Base-by-base conservation (phyloP, 2,888 invertebrate genomes). In the Acleris laterana region DNA sequence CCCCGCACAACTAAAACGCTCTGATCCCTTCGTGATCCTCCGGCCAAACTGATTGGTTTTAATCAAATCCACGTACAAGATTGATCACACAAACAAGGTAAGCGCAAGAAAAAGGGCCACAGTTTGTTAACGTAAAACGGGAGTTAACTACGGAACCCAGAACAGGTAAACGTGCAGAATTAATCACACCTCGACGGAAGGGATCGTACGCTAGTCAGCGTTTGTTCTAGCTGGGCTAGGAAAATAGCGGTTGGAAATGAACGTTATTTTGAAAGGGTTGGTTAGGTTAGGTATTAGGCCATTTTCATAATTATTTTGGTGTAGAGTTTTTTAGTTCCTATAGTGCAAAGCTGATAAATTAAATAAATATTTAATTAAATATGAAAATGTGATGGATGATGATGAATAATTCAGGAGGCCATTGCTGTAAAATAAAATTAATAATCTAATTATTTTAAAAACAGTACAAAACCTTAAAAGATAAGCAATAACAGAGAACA, bases 161-260 rank as follows among this genome's bases (percentile, higher is more conserved):
- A 88, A 87, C 89, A 89, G 88, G 88, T 89, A 87, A 90, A 87
- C 88, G 90, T 78, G 82, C 80, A 77, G 85, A 85, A 91, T 91
- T 90, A 90, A 91, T 90, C 90, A 89, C 88, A 86, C 87, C 84
- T 83, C 79, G 78, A 80, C 80, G 82, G 81, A 79, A 76, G 75
- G 83, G 87, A 85, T 88, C 86, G 81, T 79, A 80, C 78, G 75
- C 77, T 83, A 88, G 84, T 89, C 88, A 87, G 89, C 87, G 77
- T 83, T 88, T 79, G 75, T 73, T 70, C 71, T 67, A 57, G 73
- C 73, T 49, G 42, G 74, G 88, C 84, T 69, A 76, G 22, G 32
- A 72, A 71, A 70, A 0, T 1, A 38, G 76, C 73, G 77, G 65
- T 22, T 49, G n/a, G 46, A 46, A n/a, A 17, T 17, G 46, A 5